Conservation (phyloP, 2,113 vertebrate species). For the Climacteris rufus region DNA sequence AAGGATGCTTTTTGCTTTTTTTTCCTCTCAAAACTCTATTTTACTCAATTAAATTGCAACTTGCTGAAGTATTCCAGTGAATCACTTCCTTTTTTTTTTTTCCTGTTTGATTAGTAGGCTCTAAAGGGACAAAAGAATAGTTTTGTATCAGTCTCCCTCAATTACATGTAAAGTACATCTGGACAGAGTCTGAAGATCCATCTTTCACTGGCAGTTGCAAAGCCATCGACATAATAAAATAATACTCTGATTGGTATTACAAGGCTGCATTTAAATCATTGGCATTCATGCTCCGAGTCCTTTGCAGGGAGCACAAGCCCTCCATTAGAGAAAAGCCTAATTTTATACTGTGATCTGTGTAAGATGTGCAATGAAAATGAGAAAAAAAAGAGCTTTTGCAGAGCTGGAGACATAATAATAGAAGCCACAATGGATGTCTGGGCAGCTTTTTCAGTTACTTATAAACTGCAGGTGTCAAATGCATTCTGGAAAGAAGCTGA, state of each 20-base stretch:
- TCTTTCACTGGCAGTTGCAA: conserved; percentile 50
- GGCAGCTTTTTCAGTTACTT: conserved; percentile 44
- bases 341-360: conserved; percentile 46
- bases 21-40: not conserved
- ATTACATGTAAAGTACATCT: conserved; percentile 61
- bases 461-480: conserved; percentile 47
- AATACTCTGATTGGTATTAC: conserved; percentile 58
- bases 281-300: conserved; percentile 44
- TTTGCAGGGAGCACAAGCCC: conserved; percentile 53
- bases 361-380: conserved; percentile 39
- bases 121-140: conserved; percentile 33
- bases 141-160: conserved; percentile 44
- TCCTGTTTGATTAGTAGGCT: not conserved
- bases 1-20: not conserved
- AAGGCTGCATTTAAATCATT: conserved; percentile 63
- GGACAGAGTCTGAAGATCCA: conserved; percentile 44
- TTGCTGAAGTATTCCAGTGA: conserved; percentile 22
- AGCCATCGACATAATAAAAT: conserved; percentile 58
- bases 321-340: conserved; percentile 53
- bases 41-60: conserved; percentile 24
- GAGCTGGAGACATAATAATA: conserved; percentile 21
- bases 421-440: conserved; percentile 16
- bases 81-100: not conserved
- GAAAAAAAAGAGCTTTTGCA: conserved; percentile 7
- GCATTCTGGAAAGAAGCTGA: conserved; percentile 15